Base-by-base conservation (phyloP, 2,888 invertebrate species). In the Euspilapteryx auroguttella region DNA sequence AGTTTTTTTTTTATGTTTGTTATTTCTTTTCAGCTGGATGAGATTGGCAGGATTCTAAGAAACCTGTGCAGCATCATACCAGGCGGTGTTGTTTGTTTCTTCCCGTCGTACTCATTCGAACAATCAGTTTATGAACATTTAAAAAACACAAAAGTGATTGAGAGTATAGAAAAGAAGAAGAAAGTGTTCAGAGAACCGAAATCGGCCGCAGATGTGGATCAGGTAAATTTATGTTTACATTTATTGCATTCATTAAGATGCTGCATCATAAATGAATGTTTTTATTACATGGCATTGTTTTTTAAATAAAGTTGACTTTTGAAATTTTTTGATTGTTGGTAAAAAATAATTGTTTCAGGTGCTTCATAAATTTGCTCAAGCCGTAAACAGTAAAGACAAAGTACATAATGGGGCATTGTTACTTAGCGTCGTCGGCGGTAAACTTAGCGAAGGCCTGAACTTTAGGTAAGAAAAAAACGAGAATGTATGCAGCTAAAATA, bases 401-500 rank as follows among this genome's bases (percentile, higher is more conserved):
- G 47, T 47, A 3, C 49, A 49, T 4, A 77, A 66, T 38, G 94
- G 94, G 4, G 94, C 96, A 1, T 50, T 99, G 12, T 63, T 99
- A 23, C 83, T 98, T 37, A 94, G 96, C 56, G 97, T 99, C n/a
- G 93, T 99, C 3, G 91, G 93, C 37, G 96, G 98, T 0, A 99
- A 98, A 71, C 77, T 99, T 45, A 97, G 97, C 49, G 99, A 99
- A 78, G 99, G 98, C 1, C 83, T 99, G 24, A 99, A 99, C 69
- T 99, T 89, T 46, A 76, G 76, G 77, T 75, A 49, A 30, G n/a
- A n/a, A n/a, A n/a, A n/a, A n/a, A n/a, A n/a, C n/a, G n/a, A n/a
- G n/a, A n/a, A n/a, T n/a, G n/a, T n/a, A n/a, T n/a, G n/a, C n/a
- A n/a, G n/a, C n/a, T n/a, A n/a, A n/a, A n/a, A n/a, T n/a, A n/a